Conservation (phyloP, 2,113 vertebrate genomes). For the Protomyctophum bolini region DNA sequence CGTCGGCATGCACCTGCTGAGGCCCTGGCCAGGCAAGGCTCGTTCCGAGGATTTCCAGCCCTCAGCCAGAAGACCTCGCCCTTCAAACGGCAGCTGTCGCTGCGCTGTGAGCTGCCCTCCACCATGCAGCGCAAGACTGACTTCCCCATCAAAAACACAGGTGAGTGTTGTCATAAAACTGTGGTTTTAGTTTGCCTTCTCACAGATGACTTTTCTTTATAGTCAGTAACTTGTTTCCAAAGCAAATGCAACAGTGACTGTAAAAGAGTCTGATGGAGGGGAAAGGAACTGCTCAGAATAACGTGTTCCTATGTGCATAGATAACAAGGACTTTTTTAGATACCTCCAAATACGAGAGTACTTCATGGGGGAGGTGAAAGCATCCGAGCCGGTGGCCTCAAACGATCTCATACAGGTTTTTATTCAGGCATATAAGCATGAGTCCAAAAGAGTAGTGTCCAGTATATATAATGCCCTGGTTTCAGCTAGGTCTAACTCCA, state of each 20-base stretch:
- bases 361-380: no score
- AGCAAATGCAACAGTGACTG: background rate
- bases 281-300: no score
- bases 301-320: no score
- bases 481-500: no score
- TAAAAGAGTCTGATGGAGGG: no score
- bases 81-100: slow-evolving; percentile 94
- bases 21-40: slow-evolving; percentile 93
- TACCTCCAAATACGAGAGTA: no score
- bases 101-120: slow-evolving; percentile 96
- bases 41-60: slow-evolving; percentile 94
- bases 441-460: no score
- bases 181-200: background rate
- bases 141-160: slow-evolving; percentile 92
- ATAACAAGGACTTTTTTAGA: no score
- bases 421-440: no score
- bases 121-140: slow-evolving; percentile 95
- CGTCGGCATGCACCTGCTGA: slow-evolving; percentile 94
- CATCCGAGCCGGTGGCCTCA: no score
- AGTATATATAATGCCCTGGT: no score
- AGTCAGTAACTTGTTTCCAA: background rate
- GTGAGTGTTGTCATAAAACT: slow-evolving; percentile 68
- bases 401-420: no score
- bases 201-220: background rate
- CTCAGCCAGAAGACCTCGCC: slow-evolving; percentile 98